These are phyloP conservation scores for Psephotus haematonotus DNA, from an alignment of 2,113 vertebrate species.

Conservation along the genomic window DNA sequence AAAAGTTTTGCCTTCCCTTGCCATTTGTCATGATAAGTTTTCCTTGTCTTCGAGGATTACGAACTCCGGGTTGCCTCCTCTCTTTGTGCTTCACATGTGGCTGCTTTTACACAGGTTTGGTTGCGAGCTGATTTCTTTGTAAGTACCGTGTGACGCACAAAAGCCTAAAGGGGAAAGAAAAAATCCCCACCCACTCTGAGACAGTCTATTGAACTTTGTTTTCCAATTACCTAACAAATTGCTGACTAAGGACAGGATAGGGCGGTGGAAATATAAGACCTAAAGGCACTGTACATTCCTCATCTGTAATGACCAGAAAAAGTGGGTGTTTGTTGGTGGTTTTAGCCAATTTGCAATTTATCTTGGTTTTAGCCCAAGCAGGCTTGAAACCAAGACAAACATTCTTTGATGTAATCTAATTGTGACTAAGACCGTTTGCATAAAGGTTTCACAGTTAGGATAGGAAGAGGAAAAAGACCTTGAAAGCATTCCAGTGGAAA, in stretches of 20 bases:
- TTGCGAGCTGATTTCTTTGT: slow-evolving; percentile 20
- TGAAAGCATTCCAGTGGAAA: slow-evolving; percentile 68
- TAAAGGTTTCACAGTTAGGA: slow-evolving; percentile 45
- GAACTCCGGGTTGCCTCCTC: neutral
- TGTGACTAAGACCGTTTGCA: slow-evolving; percentile 65
- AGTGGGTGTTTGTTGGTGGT: slow-evolving; percentile 37
- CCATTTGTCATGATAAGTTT: neutral
- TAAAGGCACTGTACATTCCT: slow-evolving; percentile 16
- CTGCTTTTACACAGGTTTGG: neutral
- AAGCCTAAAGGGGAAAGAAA: slow-evolving; percentile 56
- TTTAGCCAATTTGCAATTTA: slow-evolving; percentile 65
- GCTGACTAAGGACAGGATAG: slow-evolving; percentile 65
- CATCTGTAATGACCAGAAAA: slow-evolving; percentile 45
- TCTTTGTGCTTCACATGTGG: neutral
- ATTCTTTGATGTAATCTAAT: slow-evolving; percentile 71
- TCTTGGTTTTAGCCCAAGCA: slow-evolving; percentile 77
- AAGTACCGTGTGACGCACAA: slow-evolving; percentile 35
- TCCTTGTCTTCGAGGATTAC: neutral
- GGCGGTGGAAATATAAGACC: slow-evolving; percentile 31
- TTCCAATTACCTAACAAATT: slow-evolving; percentile 67
- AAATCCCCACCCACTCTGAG: slow-evolving; percentile 49
- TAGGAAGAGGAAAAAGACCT: slow-evolving; percentile 61
- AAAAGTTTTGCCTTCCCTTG: neutral
- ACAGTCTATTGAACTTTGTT: slow-evolving; percentile 54
- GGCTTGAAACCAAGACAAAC: slow-evolving; percentile 78